Evolutionary conservation across 2,113 vertebrate species (phyloP).

Genomic region (Microtus pennsylvanicus): DNA sequence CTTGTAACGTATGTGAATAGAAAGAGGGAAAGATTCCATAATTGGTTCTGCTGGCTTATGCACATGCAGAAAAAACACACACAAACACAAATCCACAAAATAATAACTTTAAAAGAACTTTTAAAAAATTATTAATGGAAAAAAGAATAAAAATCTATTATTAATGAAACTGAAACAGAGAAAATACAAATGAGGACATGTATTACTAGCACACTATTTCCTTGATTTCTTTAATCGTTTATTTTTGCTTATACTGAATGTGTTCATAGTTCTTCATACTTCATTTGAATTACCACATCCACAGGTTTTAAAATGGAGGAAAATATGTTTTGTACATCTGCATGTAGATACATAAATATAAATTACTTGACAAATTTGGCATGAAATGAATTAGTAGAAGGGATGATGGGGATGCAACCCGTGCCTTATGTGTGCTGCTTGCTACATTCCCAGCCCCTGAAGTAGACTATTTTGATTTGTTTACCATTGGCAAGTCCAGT

Average conservation of each 20-base stretch:
- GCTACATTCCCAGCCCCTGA: background rate
- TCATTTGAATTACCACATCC: background rate
- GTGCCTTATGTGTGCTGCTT: background rate
- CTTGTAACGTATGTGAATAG: background rate
- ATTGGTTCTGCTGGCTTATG: background rate
- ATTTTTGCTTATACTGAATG: background rate
- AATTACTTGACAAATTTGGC: background rate
- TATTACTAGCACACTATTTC: background rate
- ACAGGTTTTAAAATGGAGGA: conserved; percentile 15
- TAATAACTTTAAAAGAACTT: background rate
- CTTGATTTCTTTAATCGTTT: background rate
- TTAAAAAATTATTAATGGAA: background rate
- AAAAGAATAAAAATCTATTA: too few relatives aligned
- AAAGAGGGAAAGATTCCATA: background rate
- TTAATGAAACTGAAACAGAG: background rate
- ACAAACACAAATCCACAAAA: background rate
- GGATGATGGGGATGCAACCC: background rate
- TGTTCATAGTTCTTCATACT: background rate
- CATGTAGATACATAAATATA: background rate
- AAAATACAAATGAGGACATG: background rate
- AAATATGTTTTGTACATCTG: background rate
- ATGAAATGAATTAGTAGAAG: background rate
- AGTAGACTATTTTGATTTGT: conserved; percentile 61
- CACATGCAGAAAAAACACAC: background rate
- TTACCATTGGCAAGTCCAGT: conserved; percentile 29